Conservation (phyloP, 2,888 invertebrate species). For the Drosophila rubida region DNA sequence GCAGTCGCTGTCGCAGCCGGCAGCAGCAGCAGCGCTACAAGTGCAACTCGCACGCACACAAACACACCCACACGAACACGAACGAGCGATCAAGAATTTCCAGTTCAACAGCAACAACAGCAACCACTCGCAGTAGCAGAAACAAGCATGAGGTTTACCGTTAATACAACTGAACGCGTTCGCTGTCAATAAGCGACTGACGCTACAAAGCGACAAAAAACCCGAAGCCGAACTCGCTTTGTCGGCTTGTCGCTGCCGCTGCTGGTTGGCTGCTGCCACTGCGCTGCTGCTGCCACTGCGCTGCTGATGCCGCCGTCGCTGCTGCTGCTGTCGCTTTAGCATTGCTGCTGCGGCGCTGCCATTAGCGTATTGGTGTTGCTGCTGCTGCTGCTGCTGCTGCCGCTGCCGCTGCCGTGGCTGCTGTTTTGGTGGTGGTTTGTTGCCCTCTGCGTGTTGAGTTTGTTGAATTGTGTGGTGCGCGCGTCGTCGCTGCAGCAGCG, state of each 20-base stretch:
- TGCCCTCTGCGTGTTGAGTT: constrained; percentile 43
- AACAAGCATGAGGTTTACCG: constrained; percentile 54
- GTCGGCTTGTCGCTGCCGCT: constrained; percentile 54
- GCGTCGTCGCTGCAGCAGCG: constrained; percentile 34
- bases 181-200: constrained; percentile 63
- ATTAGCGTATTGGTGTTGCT: constrained; percentile 13
- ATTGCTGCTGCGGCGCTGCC: constrained; percentile 50
- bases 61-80: constrained; percentile 38
- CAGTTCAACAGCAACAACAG: constrained; percentile 65
- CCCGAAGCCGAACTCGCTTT: constrained; percentile 53
- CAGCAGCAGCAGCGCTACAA: constrained; percentile 73
- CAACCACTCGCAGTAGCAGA: constrained; percentile 11
- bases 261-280: constrained; percentile 45
- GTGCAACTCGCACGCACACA: constrained; percentile 56
- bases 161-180: constrained; percentile 65
- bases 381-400: constrained; percentile 17
- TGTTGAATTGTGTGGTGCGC: constrained; percentile 31
- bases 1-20: constrained; percentile 14
- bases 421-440: constrained; percentile 61
- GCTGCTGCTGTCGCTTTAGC: constrained; percentile 11
- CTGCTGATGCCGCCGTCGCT: constrained; percentile 19
- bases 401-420: constrained; percentile 19
- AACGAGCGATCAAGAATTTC: constrained; percentile 71
- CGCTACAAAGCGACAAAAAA: constrained; percentile 58
- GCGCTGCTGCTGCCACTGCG: constrained; percentile 24